Evolutionary conservation across 2,888 invertebrate genomes (phyloP).

Genomic region (Lithodes maja): DNA sequence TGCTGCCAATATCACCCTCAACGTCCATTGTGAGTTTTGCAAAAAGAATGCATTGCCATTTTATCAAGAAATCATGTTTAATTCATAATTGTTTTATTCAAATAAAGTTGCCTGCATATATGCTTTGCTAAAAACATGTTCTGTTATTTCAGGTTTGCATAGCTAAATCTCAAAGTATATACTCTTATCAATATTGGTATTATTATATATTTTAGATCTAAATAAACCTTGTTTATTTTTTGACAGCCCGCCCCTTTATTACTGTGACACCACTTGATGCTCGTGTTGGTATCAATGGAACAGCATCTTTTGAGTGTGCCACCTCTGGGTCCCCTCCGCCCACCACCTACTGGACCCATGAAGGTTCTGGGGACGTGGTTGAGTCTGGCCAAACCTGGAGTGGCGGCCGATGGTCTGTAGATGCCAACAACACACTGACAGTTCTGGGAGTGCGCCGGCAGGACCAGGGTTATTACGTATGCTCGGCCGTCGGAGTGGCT

Average conservation of each 20-base stretch:
- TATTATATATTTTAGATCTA: neutral
- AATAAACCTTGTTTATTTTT: neutral
- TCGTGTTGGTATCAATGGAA: slow-evolving; percentile 65
- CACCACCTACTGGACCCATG: slow-evolving; percentile 68
- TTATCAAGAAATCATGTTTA: neutral
- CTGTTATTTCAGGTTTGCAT: neutral
- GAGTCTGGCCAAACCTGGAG: slow-evolving; percentile 68
- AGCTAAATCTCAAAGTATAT: neutral
- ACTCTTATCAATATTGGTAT: neutral
- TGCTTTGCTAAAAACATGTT: neutral
- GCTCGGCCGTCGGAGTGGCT: slow-evolving; percentile 96
- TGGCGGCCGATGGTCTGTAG: slow-evolving; percentile 69
- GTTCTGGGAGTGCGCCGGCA: slow-evolving; percentile 60
- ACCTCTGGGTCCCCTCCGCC: slow-evolving; percentile 69
- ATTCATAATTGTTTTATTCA: slow-evolving; percentile 14
- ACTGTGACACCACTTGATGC: slow-evolving; percentile 67
- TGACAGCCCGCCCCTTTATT: slow-evolving; percentile 66
- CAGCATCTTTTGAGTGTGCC: slow-evolving; percentile 67
- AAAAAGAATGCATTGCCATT: too few relatives aligned
- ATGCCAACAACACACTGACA: slow-evolving; percentile 67
- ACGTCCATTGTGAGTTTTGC: slow-evolving; percentile 87
- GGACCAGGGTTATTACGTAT: slow-evolving; percentile 86
- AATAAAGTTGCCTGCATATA: neutral
- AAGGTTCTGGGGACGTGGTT: slow-evolving; percentile 68
- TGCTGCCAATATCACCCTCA: slow-evolving; percentile 88